Conservation (phyloP, 2,113 vertebrate species). For the Pangasianodon hypophthalmus region DNA sequence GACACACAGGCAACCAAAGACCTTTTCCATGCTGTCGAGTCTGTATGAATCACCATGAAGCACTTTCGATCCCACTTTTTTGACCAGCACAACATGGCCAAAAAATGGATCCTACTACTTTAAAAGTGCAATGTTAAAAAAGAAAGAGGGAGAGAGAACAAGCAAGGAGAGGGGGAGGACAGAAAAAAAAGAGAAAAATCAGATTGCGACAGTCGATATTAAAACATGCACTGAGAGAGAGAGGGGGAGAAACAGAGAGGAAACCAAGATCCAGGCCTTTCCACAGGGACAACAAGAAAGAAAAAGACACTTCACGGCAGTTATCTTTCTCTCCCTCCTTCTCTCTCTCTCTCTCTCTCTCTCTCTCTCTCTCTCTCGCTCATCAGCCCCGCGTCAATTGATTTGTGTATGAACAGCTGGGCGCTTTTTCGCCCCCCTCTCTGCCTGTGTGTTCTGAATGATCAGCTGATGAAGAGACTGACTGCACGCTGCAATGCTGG, state of each 20-base stretch:
- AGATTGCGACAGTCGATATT: conserved; percentile 83
- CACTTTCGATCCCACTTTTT: conserved; percentile 21
- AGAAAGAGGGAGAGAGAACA: conserved; percentile 76
- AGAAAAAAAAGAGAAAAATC: conserved; percentile 78
- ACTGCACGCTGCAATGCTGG: conserved; percentile 99
- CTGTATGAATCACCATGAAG: conserved; percentile 8
- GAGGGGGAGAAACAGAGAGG: conserved; percentile 46
- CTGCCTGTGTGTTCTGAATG: conserved; percentile 91
- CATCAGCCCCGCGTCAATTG: conserved; percentile 88
- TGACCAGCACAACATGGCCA: neutral
- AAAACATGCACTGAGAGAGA: conserved; percentile 82
- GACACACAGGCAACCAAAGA: conserved; percentile 3
- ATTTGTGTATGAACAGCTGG: conserved; percentile 99
- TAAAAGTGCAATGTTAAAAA: conserved; percentile 54
- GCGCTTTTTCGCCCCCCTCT: conserved; percentile 85
- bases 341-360: conserved; percentile 19
- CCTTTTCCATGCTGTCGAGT: neutral
- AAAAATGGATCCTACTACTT: conserved; percentile 40
- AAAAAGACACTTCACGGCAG: conserved; percentile 81
- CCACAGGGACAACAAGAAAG: conserved; percentile 86
- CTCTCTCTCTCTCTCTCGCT: conserved; percentile 51
- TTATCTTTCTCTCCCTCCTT: conserved; percentile 26
- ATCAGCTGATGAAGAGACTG: conserved; percentile 99
- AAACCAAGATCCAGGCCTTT: conserved; percentile 88
- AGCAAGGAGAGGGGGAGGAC: conserved; percentile 71